Conservation (phyloP, 2,888 invertebrate genomes). For the Stegophylla sp. region DNA sequence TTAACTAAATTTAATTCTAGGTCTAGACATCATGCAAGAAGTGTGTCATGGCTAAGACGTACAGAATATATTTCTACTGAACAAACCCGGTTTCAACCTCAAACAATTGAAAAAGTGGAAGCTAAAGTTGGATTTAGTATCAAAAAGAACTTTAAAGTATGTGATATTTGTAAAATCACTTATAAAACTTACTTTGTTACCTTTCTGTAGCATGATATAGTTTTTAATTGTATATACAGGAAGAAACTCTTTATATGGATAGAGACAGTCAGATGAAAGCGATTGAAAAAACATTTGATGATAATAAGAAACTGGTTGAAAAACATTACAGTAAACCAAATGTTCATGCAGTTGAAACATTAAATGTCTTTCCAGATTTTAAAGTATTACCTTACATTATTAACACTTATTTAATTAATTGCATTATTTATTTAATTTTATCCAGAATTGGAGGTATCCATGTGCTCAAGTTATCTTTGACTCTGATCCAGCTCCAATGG, state of each 20-base stretch:
- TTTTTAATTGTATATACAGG: slow-evolving; percentile 67
- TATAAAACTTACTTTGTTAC: neutral
- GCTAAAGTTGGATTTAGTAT: slow-evolving; percentile 98
- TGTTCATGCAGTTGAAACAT: slow-evolving; percentile 86
- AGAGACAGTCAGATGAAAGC: slow-evolving; percentile 93
- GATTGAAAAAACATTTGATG: slow-evolving; percentile 96
- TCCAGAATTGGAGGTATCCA: slow-evolving; percentile 91
- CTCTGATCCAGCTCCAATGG: slow-evolving; percentile 93
- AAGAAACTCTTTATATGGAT: slow-evolving; percentile 94
- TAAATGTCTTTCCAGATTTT: slow-evolving; percentile 93
- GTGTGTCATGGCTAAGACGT: slow-evolving; percentile 96
- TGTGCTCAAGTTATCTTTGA: slow-evolving; percentile 99
- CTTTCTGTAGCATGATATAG: neutral
- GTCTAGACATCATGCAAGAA: slow-evolving; percentile 93
- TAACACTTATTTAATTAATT: neutral
- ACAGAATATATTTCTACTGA: slow-evolving; percentile 99
- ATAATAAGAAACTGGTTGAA: slow-evolving; percentile 81
- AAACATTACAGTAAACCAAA: slow-evolving; percentile 97
- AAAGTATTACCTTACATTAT: slow-evolving; percentile 22
- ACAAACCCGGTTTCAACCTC: slow-evolving; percentile 95
- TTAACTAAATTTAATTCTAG: slow-evolving; percentile 63
- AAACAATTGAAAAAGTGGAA: slow-evolving; percentile 96
- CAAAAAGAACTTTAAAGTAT: slow-evolving; percentile 81
- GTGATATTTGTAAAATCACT: slow-evolving; percentile 62
- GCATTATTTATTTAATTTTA: slow-evolving; percentile 59